A percentile compares a stretch with the other conserved stretches of the same genome.
These are phyloP conservation scores for Rhagoletis zephyria DNA, from an alignment of 1,140 invertebrate genomes.

Conservation along the genomic window DNA sequence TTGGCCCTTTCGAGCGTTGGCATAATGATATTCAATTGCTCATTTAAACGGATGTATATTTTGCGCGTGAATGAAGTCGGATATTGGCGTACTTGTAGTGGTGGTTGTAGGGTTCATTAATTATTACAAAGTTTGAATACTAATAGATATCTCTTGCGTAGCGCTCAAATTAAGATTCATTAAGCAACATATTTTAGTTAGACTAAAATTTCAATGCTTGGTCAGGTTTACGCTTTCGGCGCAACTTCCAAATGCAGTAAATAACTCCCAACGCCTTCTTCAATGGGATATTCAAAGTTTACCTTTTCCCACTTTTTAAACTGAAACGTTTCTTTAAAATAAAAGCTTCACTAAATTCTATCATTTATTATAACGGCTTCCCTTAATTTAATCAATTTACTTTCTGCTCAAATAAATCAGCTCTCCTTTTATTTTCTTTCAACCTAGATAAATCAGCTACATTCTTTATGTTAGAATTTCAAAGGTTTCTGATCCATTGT, in stretches of 20 bases:
- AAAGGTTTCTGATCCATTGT: neutral
- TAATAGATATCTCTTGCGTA: neutral
- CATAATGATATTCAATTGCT: slow-evolving; percentile 15
- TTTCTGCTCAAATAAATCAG: neutral
- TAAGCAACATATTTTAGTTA: too few species aligned
- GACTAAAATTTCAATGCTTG: too few species aligned
- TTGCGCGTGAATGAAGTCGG: neutral
- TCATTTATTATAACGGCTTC: slow-evolving; percentile 1
- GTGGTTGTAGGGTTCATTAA: neutral
- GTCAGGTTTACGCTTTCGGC: too few species aligned
- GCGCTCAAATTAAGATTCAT: too few species aligned
- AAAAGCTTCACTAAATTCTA: neutral
- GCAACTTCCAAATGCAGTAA: too few species aligned
- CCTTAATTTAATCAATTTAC: neutral
- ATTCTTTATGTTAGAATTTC: neutral
- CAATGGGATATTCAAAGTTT: too few species aligned
- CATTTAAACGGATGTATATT: neutral
- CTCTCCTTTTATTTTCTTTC: too few species aligned
- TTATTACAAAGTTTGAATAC: neutral
- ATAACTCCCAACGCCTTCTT: too few species aligned
- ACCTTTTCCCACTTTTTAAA: neutral
- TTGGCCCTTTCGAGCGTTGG: neutral
- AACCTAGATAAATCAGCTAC: neutral
- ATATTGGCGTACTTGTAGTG: neutral
- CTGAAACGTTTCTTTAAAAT: neutral